Conservation (phyloP, 1,140 invertebrate genomes). For the Anastrepha obliqua region DNA sequence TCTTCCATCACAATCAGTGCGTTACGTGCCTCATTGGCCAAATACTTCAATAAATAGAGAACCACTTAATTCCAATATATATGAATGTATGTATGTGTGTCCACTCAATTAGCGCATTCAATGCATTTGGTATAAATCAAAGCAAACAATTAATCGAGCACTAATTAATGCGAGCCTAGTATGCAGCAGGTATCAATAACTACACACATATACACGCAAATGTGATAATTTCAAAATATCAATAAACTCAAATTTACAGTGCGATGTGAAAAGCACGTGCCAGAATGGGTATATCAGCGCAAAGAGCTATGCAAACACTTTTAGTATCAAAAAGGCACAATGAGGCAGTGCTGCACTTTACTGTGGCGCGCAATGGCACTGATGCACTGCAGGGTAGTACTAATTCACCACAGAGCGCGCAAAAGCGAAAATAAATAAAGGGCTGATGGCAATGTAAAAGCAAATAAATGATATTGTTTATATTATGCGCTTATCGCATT, state of each 20-base stretch:
- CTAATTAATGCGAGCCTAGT: slow-evolving; percentile 10
- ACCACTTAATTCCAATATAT: too few species aligned
- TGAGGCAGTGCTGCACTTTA: neutral
- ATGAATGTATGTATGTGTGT: neutral
- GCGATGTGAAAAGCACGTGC: slow-evolving; percentile 16
- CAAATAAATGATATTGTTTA: slow-evolving; percentile 13
- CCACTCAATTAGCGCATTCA: neutral
- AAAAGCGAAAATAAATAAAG: slow-evolving; percentile 17
- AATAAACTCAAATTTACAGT: neutral
- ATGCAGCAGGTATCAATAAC: neutral
- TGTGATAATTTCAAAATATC: neutral
- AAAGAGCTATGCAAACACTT: neutral
- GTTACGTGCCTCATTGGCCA: too few species aligned
- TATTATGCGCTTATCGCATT: neutral
- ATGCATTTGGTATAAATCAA: neutral
- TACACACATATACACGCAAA: neutral
- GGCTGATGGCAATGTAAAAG: neutral
- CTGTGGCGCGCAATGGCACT: neutral
- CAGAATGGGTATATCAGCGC: neutral
- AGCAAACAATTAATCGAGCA: slow-evolving; percentile 30
- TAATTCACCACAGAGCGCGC: neutral
- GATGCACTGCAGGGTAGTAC: neutral
- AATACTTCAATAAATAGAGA: too few species aligned
- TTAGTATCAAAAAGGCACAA: neutral
- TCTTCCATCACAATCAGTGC: too few species aligned